Percentiles rank a stretch among this genome's conserved stretches.
Evolutionary conservation across 2,888 invertebrate genomes (phyloP).

Genomic region (Epiperipatus broadwayi): DNA sequence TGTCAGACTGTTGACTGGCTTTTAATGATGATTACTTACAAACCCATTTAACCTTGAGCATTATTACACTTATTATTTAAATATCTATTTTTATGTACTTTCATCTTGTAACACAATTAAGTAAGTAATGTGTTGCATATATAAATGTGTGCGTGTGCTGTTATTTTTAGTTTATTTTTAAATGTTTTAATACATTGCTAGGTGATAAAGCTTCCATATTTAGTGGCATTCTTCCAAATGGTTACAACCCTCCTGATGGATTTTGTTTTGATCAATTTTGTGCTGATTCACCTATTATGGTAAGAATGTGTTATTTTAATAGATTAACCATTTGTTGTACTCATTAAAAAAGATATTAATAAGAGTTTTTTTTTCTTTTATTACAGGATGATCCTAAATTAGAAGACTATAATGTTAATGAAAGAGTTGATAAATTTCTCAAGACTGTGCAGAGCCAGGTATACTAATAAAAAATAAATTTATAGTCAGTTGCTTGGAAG

Average conservation of each 20-base stretch:
- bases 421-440: slow-evolving; percentile 36
- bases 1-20: too few species aligned
- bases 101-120: too few species aligned
- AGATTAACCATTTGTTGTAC: not conserved
- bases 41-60: too few species aligned
- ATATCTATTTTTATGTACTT: too few species aligned
- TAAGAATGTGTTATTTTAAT: slow-evolving; percentile 16
- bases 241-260: slow-evolving; percentile 63
- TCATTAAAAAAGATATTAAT: not conserved
- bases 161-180: too few species aligned
- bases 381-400: slow-evolving; percentile 51
- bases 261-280: slow-evolving; percentile 85
- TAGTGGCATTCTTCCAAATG: slow-evolving; percentile 60
- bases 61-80: too few species aligned
- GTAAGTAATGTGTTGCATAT: too few species aligned
- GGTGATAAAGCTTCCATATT: slow-evolving; percentile 46
- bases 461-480: slow-evolving; percentile 1
- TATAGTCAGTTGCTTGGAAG: too few species aligned
- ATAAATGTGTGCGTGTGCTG: too few species aligned
- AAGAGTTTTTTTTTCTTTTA: slow-evolving; percentile 4
- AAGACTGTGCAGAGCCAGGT: slow-evolving; percentile 20
- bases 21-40: too few species aligned
- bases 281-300: slow-evolving; percentile 53
- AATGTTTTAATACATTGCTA: too few species aligned
- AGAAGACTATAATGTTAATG: slow-evolving; percentile 60